Evolutionary conservation across 2,113 vertebrate species (phyloP), one percentile per base, ranked within the genome.

Genomic region (Mesembrinibis cayennensis): DNA sequence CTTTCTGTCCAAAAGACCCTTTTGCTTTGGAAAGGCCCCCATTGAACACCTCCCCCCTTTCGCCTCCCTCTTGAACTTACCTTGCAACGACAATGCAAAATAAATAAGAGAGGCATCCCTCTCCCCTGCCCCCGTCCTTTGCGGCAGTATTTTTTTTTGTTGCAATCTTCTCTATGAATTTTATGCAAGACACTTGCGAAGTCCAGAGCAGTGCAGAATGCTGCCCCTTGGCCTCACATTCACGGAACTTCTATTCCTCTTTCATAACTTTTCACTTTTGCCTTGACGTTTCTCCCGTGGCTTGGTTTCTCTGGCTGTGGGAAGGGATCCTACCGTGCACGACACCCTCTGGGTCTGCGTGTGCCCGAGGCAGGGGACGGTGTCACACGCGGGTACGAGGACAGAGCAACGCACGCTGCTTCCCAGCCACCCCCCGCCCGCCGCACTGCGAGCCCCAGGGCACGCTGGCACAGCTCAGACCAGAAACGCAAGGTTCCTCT

Each of bases 61-160:
- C 87, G 85, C 91, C 78, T 88, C 89, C 89, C 74, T 93, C 95
- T 96, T 96, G 89, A 97, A 95, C 87, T 90, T 85, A 90, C 44
- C 61, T 74, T 44, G 78, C 62, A 77, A 91, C 62, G 82, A 76
- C 91, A 96, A 80, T 77, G 71, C 81, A 93, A 95, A 93, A 96
- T 96, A 95, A 96, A 90, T 91, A 96, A 95, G 55, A 69, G 74
- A 69, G 74, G 58, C 65, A 47, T 38, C 81, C 26, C 63, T 55
- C 49, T 93, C 34, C 72, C 83, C 70, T 34, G 27, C 27, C 77
- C 66, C 2, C 6, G 86, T 65, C 36, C 32, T 67, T 56, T 65
- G 56, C 49, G 67, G 49, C 53, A 19, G 30, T 16, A 5, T 23
- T 53, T 65, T 82, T 82, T 44, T 42, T 27, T 40, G 27, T 36